These are phyloP conservation scores for Sitobion miscanthi DNA, from an alignment of 1,140 invertebrate species.

Conservation along the genomic window DNA sequence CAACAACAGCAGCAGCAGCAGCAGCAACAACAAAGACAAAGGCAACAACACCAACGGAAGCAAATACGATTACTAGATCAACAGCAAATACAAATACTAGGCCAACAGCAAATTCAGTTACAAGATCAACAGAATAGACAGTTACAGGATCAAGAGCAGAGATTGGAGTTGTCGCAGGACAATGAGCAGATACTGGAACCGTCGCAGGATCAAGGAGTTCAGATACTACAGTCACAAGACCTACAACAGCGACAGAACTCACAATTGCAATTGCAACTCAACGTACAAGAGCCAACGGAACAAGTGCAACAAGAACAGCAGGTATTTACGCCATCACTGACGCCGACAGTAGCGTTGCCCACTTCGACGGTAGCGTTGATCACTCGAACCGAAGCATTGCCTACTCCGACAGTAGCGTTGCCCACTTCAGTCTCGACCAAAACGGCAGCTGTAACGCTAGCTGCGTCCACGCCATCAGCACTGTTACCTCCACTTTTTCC, in stretches of 20 bases:
- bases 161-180: neutral
- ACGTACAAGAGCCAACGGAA: neutral
- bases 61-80: neutral
- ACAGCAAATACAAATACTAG: neutral
- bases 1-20: neutral
- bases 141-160: neutral
- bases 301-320: neutral
- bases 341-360: neutral
- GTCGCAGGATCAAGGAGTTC: neutral
- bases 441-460: too few relatives aligned
- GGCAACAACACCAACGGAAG: neutral
- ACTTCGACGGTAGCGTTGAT: slow-evolving; percentile 34
- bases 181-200: too few relatives aligned
- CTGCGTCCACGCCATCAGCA: neutral
- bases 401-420: neutral
- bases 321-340: neutral
- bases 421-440: neutral
- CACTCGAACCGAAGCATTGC: neutral
- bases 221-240: neutral
- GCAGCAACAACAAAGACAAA: neutral
- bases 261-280: slow-evolving; percentile 12
- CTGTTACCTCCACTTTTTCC: neutral
- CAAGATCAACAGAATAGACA: slow-evolving; percentile 23
- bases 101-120: neutral
- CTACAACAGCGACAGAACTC: neutral